phyloP scores from a whole-genome alignment of 1,140 invertebrate genomes.

The Holotrichia oblita region DNA sequence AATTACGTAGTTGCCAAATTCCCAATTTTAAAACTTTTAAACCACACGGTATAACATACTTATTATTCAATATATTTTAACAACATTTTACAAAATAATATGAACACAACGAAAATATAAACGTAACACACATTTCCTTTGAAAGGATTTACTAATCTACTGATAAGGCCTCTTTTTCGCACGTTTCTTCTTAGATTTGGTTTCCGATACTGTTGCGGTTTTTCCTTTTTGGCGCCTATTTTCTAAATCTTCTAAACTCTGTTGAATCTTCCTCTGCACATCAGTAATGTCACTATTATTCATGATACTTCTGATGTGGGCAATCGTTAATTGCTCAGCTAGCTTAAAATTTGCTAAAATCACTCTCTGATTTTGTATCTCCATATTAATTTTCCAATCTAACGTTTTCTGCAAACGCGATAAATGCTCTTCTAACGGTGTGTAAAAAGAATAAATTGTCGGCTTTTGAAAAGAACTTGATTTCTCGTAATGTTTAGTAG shows the following conservation, averaged over 20 bases:
- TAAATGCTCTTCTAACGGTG: neutral
- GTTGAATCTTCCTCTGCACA: too few species aligned
- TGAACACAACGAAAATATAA: neutral
- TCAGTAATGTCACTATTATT: too few species aligned
- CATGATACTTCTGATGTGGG: too few species aligned
- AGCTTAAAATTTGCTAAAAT: too few species aligned
- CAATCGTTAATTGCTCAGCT: too few species aligned
- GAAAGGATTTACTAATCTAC: neutral
- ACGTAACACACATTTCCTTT: neutral
- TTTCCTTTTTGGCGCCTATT: neutral
- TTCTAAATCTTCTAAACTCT: neutral
- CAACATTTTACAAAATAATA: too few species aligned
- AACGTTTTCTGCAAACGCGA: neutral
- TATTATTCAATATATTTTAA: too few species aligned
- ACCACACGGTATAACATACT: too few species aligned
- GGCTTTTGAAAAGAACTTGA: neutral
- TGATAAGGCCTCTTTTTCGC: neutral
- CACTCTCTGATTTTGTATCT: neutral
- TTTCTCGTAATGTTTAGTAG: neutral
- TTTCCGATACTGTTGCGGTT: neutral
- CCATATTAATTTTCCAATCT: neutral
- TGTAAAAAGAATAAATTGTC: neutral
- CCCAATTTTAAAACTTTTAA: too few species aligned
- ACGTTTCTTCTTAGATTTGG: neutral
- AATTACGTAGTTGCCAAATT: too few species aligned